phyloP scores from a whole-genome alignment of 1,140 invertebrate species.

The Euura saliciscinereae region DNA sequence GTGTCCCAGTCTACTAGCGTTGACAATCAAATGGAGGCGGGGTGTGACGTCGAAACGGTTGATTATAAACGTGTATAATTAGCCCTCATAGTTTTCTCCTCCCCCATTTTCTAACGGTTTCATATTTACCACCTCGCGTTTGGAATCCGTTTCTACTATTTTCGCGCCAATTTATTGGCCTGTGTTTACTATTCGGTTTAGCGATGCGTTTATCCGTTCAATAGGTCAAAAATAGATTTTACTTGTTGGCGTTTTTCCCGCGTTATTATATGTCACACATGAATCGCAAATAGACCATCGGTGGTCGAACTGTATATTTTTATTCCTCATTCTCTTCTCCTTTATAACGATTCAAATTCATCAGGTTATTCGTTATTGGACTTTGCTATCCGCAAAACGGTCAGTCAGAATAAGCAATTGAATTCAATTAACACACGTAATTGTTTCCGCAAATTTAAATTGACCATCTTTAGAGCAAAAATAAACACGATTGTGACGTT shows the following conservation, averaged over 20 bases:
- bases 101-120: not conserved
- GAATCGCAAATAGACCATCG: not conserved
- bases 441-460: no score
- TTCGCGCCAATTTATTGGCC: constrained; percentile 1
- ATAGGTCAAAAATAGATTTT: not conserved
- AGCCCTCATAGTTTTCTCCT: not conserved
- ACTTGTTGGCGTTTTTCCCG: constrained; percentile 11
- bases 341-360: no score
- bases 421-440: no score
- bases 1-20: not conserved
- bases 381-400: no score
- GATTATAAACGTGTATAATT: constrained; percentile 2
- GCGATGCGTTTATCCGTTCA: constrained; percentile 1
- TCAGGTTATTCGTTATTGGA: no score
- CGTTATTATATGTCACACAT: not conserved
- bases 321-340: no score
- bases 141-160: constrained; percentile 2
- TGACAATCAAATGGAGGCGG: constrained; percentile 6
- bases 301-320: not conserved
- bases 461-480: no score
- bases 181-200: constrained; percentile 7
- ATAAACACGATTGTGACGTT: no score
- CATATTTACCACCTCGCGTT: not conserved
- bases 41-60: not conserved
- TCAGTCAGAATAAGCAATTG: no score